Conservation (phyloP, 2,888 invertebrate species). For the Drosophila lacicola region DNA sequence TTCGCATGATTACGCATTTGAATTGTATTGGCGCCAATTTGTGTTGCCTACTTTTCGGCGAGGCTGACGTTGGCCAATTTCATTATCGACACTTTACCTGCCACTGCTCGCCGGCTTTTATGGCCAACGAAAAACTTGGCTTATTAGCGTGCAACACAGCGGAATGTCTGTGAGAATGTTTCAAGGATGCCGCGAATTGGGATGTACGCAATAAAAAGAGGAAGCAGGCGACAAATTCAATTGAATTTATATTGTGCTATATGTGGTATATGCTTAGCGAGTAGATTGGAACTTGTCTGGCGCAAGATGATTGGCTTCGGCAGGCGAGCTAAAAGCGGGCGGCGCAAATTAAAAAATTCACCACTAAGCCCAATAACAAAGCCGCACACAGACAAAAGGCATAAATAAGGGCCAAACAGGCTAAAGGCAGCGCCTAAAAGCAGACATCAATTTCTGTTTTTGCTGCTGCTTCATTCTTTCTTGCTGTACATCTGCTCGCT, state of each 20-base stretch:
- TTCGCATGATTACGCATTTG: slow-evolving; percentile 77
- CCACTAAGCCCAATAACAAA: slow-evolving; percentile 73
- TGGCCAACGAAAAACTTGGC: slow-evolving; percentile 25
- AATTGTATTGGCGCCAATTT: slow-evolving; percentile 66
- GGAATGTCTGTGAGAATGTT: slow-evolving; percentile 38
- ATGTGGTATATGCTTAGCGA: not conserved
- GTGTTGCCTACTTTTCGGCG: slow-evolving; percentile 18
- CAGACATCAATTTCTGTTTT: slow-evolving; percentile 73
- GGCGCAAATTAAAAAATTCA: slow-evolving; percentile 61
- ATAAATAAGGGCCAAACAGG: slow-evolving; percentile 65
- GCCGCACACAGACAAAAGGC: slow-evolving; percentile 65
- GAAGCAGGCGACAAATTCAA: slow-evolving; percentile 53
- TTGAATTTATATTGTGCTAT: slow-evolving; percentile 58
- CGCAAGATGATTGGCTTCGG: slow-evolving; percentile 72
- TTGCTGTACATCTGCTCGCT: slow-evolving; percentile 12
- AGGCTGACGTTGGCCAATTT: slow-evolving; percentile 42
- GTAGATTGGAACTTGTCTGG: slow-evolving; percentile 62
- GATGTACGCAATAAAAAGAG: slow-evolving; percentile 38
- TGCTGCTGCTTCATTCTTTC: slow-evolving; percentile 30
- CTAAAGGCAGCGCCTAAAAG: slow-evolving; percentile 69
- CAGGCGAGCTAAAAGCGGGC: slow-evolving; percentile 30
- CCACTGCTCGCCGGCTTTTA: slow-evolving; percentile 15
- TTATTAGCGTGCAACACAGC: slow-evolving; percentile 42
- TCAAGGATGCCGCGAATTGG: slow-evolving; percentile 10
- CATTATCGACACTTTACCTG: slow-evolving; percentile 53